Conservation (phyloP, 2,797 vertebrate genomes). For the Hydrolagus colliei region DNA sequence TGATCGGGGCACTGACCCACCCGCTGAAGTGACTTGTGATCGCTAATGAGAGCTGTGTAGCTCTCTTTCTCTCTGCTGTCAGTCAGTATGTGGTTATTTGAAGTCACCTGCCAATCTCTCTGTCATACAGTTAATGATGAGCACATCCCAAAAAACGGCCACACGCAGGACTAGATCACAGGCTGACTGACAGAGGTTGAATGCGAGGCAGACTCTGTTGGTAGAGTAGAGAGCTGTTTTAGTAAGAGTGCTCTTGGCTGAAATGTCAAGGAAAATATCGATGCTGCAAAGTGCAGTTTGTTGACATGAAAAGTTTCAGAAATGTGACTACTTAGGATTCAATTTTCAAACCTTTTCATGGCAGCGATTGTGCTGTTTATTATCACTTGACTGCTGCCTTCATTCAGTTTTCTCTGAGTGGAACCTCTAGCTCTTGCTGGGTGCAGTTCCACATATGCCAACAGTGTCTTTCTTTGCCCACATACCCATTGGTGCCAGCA, state of each 20-base stretch:
- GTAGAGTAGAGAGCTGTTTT: neutral
- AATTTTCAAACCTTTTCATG: neutral
- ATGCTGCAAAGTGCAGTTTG: neutral
- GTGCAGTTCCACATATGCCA: too few relatives aligned
- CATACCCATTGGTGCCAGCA: neutral
- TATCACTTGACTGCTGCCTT: too few relatives aligned
- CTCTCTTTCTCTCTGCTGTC: neutral
- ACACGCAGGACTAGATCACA: neutral
- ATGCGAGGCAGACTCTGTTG: neutral
- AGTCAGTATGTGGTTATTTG: constrained; percentile 1
- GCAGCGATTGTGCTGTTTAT: too few relatives aligned
- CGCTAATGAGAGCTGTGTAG: neutral
- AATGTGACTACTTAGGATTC: neutral
- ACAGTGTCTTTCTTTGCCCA: too few relatives aligned
- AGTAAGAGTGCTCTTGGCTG: neutral
- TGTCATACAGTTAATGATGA: neutral
- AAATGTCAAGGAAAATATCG: neutral
- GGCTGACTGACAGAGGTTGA: neutral
- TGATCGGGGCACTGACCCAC: neutral
- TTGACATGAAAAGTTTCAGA: neutral
- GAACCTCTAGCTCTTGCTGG: too few relatives aligned
- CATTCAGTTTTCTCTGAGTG: too few relatives aligned
- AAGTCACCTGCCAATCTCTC: constrained; percentile 4
- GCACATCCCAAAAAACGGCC: neutral
- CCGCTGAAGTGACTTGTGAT: neutral